These are phyloP conservation scores for Mythimna pallens DNA, from an alignment of 2,888 invertebrate genomes.

Conservation along the genomic window DNA sequence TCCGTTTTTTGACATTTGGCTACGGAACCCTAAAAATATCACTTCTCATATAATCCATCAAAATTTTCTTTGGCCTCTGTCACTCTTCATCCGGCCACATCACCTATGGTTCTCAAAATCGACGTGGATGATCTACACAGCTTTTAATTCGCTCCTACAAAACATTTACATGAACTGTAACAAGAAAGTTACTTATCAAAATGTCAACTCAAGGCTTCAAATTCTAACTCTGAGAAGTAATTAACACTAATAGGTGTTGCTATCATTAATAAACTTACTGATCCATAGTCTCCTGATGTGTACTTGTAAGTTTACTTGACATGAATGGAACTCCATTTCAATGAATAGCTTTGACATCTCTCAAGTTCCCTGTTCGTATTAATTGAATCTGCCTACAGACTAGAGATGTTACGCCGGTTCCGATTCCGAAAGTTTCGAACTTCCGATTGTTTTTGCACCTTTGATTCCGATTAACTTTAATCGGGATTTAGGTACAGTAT, in stretches of 20 bases:
- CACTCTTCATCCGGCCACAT: too few relatives aligned
- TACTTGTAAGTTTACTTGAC: background rate
- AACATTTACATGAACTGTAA: background rate
- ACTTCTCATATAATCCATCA: too few relatives aligned
- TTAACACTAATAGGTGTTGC: background rate
- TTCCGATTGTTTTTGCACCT: too few relatives aligned
- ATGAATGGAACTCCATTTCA: background rate
- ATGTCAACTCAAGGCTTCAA: background rate
- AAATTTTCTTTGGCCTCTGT: too few relatives aligned
- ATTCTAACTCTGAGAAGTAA: background rate
- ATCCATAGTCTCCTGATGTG: background rate
- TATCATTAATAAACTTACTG: slow-evolving; percentile 7
- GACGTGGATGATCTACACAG: too few relatives aligned
- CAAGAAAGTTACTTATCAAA: slow-evolving; percentile 2
- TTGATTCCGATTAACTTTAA: too few relatives aligned
- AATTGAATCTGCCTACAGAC: slow-evolving; percentile 17
- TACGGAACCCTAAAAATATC: too few relatives aligned
- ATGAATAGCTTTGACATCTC: slow-evolving; percentile 7
- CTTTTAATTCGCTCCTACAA: too few relatives aligned
- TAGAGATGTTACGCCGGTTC: background rate
- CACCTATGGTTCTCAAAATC: too few relatives aligned
- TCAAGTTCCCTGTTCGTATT: slow-evolving; percentile 8
- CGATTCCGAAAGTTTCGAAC: too few relatives aligned
- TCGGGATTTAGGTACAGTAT: too few relatives aligned
- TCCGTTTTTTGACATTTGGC: too few relatives aligned